Base-by-base conservation (phyloP, 2,113 vertebrate species). In the Chrysochloris asiatica region DNA sequence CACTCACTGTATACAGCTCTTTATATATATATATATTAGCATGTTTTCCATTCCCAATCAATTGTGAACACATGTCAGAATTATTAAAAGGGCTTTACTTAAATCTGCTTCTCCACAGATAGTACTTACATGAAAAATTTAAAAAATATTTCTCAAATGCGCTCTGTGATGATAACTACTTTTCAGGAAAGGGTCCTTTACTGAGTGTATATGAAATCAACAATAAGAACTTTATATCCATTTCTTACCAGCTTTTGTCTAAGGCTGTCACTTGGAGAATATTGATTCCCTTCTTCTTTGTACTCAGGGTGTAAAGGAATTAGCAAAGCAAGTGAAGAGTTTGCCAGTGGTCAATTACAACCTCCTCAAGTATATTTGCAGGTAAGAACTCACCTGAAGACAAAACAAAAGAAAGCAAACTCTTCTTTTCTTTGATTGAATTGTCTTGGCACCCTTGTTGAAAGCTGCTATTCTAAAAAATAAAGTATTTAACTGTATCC, bases 321-420 rank as follows among this genome's bases (percentile, higher is more conserved):
- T 99, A 95, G 97, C 96, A 81, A 98, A 98, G 94, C 99, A 99
- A 87, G 98, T 99, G 56, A 98, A 99, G 97, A 98, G 97, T 97
- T 97, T 99, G 96, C 99, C 99, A 88, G 97, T 96, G 83, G 99
- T 99, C 89, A 99, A 99, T 97, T 99, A 98, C 95, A 99, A 99
- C 95, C 98, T 99, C 69, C 98, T 99, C 86, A 99, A 99, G 96
- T 99, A 99, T 90, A 99, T 99, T 95, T 99, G 99, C 98, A 99
- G 99, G 99, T 99, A 98, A 97, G 97, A 95, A 41, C 43, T 76
- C 17, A 59, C 50, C 16, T 45, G 33, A 81, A 63, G 43, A 65
- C 24, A 41, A 41, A 77, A 4, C 19, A 73, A 48, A 92, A 38
- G 30, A 26, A 63, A n/a, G n/a, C n/a, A 75, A 65, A 65, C 24